Evolutionary conservation across 2,888 invertebrate species (phyloP), one percentile per base, ranked within the genome.

Genomic region (Pterostichus niger): DNA sequence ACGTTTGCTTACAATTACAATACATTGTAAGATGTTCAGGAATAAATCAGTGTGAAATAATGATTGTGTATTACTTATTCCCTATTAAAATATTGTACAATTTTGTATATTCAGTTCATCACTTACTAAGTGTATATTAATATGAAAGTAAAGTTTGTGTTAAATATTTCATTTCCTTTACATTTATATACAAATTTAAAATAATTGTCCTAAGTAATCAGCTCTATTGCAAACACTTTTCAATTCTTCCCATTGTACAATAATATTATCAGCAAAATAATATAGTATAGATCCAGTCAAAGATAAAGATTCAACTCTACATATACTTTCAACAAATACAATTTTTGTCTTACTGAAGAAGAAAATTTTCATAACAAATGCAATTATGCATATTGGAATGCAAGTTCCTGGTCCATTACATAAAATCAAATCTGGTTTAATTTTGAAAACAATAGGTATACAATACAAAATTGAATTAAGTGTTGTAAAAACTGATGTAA

Each of bases 351-450:
- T 91, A 40, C 91, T 89, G 49, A 96, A 87, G 85, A 93, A 94
- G 0, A 94, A 88, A 84, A 94, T 92, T 89, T 95, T 95, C 85
- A 95, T 91, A 0, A 97, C 68, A 88, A 96, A 96, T 13, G 94
- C 95, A 79, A 95, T 92, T 80, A 95, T 86, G 91, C 98, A 98
- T 81, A 98, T 91, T 3, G 99, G 99, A 84, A 99, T 93, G 89
- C 99, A 99, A 6, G 98, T 99, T 6, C 99, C 99, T 59, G 99
- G 99, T 0, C 99, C 99, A 91, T 99, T 98, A 90, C 96, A 97
- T 71, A 98, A 90, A 86, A 98, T 92, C 86, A 98, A 88, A 89
- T 97, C 94, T 0, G 99, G 98, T 85, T 92, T 92, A 86, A 94
- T 92, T 73, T 90, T 91, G 86, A 93, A 91, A 44, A 97, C 90